Percentiles rank a stretch among this genome's conserved stretches.
These are phyloP conservation scores for Cryptosula pallasiana DNA, from an alignment of 2,888 invertebrate genomes.

Conservation along the genomic window DNA sequence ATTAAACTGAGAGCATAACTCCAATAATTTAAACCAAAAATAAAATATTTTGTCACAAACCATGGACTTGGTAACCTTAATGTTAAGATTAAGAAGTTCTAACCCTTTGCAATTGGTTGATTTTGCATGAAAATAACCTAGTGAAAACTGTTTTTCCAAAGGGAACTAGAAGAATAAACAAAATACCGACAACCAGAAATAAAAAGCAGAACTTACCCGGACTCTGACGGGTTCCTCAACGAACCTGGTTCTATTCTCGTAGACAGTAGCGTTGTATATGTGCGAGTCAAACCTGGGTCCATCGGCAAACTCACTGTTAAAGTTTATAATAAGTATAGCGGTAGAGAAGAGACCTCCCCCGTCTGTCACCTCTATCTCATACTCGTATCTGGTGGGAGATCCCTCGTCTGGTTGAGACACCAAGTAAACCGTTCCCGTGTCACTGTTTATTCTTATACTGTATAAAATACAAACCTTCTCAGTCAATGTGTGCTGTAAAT, in stretches of 20 bases:
- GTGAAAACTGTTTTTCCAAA: too few species aligned
- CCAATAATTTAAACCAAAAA: too few species aligned
- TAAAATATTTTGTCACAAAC: too few species aligned
- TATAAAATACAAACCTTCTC: too few species aligned
- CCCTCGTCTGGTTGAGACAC: neutral
- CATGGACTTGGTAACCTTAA: too few species aligned
- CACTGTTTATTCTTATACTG: neutral
- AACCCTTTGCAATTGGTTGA: too few species aligned
- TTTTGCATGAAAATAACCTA: too few species aligned
- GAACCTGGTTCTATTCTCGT: slow-evolving; percentile 14
- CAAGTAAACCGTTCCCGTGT: neutral
- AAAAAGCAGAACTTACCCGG: neutral
- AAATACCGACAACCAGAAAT: too few species aligned
- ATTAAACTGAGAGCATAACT: too few species aligned
- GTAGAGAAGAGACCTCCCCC: slow-evolving; percentile 9
- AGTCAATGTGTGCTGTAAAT: too few species aligned
- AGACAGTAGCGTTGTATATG: slow-evolving; percentile 15
- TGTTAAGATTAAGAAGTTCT: too few species aligned
- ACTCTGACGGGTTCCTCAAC: neutral
- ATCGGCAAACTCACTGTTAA: slow-evolving; percentile 3
- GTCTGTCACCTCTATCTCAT: neutral
- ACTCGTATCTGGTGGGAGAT: neutral
- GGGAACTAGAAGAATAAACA: too few species aligned
- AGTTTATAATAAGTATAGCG: neutral
- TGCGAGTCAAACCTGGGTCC: slow-evolving; percentile 8